Evolutionary conservation across 2,113 vertebrate species (phyloP).

Genomic region (Bungarus multicinctus): DNA sequence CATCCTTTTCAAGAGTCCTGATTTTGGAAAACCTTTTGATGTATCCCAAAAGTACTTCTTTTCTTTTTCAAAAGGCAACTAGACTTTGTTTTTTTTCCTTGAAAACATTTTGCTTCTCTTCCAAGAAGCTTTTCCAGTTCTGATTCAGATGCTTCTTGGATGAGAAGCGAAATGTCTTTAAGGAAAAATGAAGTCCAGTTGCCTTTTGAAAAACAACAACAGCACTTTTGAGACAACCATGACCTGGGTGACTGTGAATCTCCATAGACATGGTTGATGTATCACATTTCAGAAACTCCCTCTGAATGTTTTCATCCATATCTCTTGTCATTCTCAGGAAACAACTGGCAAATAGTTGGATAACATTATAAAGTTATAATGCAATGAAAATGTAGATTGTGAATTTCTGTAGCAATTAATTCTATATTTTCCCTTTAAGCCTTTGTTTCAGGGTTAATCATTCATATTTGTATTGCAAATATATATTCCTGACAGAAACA

Average conservation of each 20-base stretch:
- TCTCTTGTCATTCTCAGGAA: not conserved
- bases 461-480: not conserved
- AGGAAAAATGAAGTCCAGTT: not conserved
- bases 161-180: not conserved
- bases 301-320: not conserved
- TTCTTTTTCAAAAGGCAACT: no score
- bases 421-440: not conserved
- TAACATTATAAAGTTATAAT: not conserved
- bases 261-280: not conserved
- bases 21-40: not conserved
- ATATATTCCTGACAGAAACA: not conserved
- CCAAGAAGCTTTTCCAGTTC: no score
- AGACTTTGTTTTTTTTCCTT: no score
- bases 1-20: not conserved
- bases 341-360: not conserved
- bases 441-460: not conserved
- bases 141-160: not conserved
- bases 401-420: not conserved
- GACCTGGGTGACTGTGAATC: not conserved
- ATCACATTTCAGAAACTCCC: not conserved
- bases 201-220: not conserved
- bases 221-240: not conserved
- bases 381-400: not conserved
- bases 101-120: no score
- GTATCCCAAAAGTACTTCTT: not conserved